phyloP scores from a whole-genome alignment of 2,797 vertebrate genomes.

The Hemibagrus guttatus region DNA sequence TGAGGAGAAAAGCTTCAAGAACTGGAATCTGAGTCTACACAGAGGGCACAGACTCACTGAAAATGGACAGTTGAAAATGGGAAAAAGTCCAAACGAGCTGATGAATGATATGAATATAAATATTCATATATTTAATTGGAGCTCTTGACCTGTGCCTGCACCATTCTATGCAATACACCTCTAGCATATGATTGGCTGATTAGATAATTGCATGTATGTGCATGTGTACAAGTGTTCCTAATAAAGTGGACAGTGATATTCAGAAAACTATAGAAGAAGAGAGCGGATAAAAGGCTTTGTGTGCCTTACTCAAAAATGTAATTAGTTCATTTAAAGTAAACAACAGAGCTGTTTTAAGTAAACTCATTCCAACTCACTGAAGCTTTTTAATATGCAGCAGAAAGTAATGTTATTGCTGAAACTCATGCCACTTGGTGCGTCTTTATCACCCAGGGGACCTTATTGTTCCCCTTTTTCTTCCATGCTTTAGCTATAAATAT shows the following conservation, averaged over 20 bases:
- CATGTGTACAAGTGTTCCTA: neutral
- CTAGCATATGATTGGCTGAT: neutral
- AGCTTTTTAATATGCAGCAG: neutral
- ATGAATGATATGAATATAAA: neutral
- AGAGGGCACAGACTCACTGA: neutral
- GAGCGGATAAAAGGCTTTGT: neutral
- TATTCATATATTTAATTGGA: too few species aligned
- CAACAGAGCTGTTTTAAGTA: neutral
- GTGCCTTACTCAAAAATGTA: neutral
- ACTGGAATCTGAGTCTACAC: neutral
- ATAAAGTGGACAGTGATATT: neutral
- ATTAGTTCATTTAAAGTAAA: neutral
- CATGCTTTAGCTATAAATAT: neutral
- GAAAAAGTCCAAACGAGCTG: neutral
- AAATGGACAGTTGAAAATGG: neutral
- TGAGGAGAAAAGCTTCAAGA: neutral
- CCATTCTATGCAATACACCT: neutral
- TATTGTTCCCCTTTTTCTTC: neutral
- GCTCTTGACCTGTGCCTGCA: neutral
- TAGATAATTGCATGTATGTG: neutral
- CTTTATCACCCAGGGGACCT: neutral
- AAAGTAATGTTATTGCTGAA: conserved; percentile 1
- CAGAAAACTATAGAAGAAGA: neutral
- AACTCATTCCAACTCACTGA: neutral
- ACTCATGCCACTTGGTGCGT: neutral